Conservation (phyloP, 1,140 invertebrate species). For the Littorina saxatilis region DNA sequence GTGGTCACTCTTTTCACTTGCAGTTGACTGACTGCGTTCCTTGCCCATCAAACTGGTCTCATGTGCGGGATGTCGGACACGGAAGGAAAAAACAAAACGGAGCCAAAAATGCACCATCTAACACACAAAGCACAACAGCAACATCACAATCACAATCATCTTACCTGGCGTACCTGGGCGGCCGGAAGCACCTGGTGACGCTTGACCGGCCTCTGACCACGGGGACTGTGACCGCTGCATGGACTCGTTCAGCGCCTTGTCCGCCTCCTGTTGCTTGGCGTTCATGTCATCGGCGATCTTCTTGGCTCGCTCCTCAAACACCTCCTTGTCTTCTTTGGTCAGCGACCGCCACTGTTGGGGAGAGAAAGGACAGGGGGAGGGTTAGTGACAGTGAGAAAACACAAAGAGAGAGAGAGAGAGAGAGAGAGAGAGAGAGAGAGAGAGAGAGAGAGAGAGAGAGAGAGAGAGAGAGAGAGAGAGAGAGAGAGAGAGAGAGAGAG, state of each 20-base stretch:
- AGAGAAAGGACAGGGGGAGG: too few relatives aligned
- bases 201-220: conserved; percentile 53
- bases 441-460: too few relatives aligned
- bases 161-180: conserved; percentile 31
- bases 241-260: conserved; percentile 67
- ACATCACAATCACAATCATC: background rate
- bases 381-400: too few relatives aligned
- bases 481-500: background rate
- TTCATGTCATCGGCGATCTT: conserved; percentile 68
- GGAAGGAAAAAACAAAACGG: background rate
- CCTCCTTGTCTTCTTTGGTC: conserved; percentile 89
- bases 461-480: too few relatives aligned
- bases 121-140: background rate
- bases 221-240: conserved; percentile 63
- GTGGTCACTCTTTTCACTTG: too few relatives aligned
- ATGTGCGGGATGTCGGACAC: too few relatives aligned
- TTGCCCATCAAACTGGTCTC: too few relatives aligned
- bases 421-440: too few relatives aligned
- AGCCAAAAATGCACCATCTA: background rate
- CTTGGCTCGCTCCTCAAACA: conserved; percentile 85
- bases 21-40: too few relatives aligned
- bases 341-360: conserved; percentile 90
- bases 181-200: conserved; percentile 33
- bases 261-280: conserved; percentile 70
- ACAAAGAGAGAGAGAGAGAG: too few relatives aligned